Conservation (phyloP, 2,888 invertebrate species). For the Spodoptera picta region DNA sequence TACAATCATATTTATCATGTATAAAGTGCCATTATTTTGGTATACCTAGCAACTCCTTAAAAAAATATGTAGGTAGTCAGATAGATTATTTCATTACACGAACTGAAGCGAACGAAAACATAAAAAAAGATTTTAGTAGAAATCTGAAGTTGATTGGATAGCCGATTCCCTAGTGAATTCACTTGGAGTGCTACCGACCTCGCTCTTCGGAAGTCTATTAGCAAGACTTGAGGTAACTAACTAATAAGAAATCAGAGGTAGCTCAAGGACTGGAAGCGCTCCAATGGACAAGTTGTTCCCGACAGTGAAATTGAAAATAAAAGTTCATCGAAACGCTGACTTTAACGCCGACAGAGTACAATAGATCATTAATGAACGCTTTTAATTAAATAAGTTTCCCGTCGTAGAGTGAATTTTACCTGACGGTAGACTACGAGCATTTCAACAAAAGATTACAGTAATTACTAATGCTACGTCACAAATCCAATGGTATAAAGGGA, state of each 20-base stretch:
- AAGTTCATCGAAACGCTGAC: slow-evolving; percentile 14
- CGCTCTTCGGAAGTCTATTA: slow-evolving; percentile 31
- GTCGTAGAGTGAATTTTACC: slow-evolving; percentile 19
- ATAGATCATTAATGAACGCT: slow-evolving; percentile 39
- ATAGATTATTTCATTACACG: slow-evolving; percentile 12
- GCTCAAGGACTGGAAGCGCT: slow-evolving; percentile 15
- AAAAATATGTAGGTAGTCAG: background rate
- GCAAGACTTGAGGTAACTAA: slow-evolving; percentile 39
- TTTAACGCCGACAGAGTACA: slow-evolving; percentile 24
- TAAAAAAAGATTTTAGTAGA: slow-evolving; percentile 14
- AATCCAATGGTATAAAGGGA: slow-evolving; percentile 15
- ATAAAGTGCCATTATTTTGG: too few species aligned
- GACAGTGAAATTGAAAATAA: slow-evolving; percentile 24
- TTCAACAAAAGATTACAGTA: slow-evolving; percentile 12
- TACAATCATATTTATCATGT: too few species aligned
- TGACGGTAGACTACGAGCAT: slow-evolving; percentile 15
- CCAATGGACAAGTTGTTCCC: slow-evolving; percentile 16
- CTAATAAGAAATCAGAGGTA: slow-evolving; percentile 26
- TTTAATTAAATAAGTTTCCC: slow-evolving; percentile 39
- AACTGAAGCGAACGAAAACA: slow-evolving; percentile 15
- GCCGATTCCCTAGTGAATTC: slow-evolving; percentile 36
- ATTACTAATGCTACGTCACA: slow-evolving; percentile 15
- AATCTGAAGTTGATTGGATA: slow-evolving; percentile 32
- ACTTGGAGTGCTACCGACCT: slow-evolving; percentile 26
- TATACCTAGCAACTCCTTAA: background rate